Evolutionary conservation across 1,140 invertebrate species (phyloP).

Genomic region (Aphelenchoides fujianensis): DNA sequence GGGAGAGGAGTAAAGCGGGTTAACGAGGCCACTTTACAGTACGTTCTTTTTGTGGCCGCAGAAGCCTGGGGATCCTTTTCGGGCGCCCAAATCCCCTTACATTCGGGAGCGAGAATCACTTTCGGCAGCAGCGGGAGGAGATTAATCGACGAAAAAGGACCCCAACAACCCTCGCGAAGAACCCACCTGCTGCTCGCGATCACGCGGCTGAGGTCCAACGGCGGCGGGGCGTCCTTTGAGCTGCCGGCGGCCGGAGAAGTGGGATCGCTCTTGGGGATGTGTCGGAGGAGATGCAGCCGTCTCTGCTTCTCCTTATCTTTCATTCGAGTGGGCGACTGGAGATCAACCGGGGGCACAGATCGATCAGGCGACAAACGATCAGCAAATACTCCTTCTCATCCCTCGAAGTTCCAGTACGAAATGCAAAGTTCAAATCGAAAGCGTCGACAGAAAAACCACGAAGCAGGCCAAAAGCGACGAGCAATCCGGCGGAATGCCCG

Average conservation of each 20-base stretch:
- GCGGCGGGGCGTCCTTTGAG: conserved; percentile 19
- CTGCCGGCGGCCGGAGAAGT: conserved; percentile 28
- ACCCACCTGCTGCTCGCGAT: conserved; percentile 4
- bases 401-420: no score
- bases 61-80: no score
- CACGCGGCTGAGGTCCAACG: conserved; percentile 31
- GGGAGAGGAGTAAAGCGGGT: no score
- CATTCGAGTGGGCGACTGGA: neutral
- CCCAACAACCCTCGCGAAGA: neutral
- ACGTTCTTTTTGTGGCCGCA: no score
- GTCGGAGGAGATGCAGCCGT: conserved; percentile 16
- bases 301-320: conserved; percentile 28
- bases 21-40: neutral
- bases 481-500: neutral
- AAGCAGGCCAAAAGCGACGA: no score
- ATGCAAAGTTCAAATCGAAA: no score
- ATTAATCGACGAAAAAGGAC: neutral
- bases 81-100: conserved; percentile 17
- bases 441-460: no score
- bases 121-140: neutral
- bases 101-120: conserved; percentile 10
- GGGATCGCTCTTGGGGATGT: conserved; percentile 33
- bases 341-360: neutral
- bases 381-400: no score
- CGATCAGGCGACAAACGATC: no score